Evolutionary conservation across 2,888 invertebrate genomes (phyloP), one percentile per base, ranked within the genome.

Genomic region (Pammene aurita): DNA sequence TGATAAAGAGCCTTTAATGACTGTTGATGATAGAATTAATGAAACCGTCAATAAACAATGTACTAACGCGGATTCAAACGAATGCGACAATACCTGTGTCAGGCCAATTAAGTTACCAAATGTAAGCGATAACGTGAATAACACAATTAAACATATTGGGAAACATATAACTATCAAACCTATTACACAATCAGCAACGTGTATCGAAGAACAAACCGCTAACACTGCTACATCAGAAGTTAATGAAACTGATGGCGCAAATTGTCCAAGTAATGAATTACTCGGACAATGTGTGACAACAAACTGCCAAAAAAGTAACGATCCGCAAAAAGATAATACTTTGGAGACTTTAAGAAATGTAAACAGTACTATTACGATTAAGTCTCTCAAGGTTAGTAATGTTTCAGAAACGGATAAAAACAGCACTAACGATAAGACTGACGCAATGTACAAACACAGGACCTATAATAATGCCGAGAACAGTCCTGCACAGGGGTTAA

Each of bases 151-250:
- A 78, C 84, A 81, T 77, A 80, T 89, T 70, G 82, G 87, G 72
- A 84, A 84, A 71, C 76, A 86, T 14, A 81, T 86, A 60, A 87
- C 87, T 61, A 78, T 90, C 2, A 90, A 89, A 78, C 73, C 88
- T 42, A 73, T 85, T 13, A 76, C 60, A 71, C 75, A 81, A 66
- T 74, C 70, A 55, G 78, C 77, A 57, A n/a, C 44, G 18, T 38
- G n/a, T 34, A 26, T 14, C 34, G 48, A 65, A 66, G 44, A 16
- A 54, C 52, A 52, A 62, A 9, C 55, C 57, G 77, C 64, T 44
- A 68, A 66, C 48, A 68, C 66, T 46, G 44, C 67, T 44, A 57
- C 67, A 41, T 69, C 71, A 46, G 69, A 68, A 38, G 54, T 68
- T 44, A 67, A 63, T 35, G 48, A 69, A 38, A 16, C 16, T 18